Percentiles rank a stretch among this genome's conserved stretches.
phyloP scores from a whole-genome alignment of 2,888 invertebrate genomes.

The Lasioglossum figueresi region DNA sequence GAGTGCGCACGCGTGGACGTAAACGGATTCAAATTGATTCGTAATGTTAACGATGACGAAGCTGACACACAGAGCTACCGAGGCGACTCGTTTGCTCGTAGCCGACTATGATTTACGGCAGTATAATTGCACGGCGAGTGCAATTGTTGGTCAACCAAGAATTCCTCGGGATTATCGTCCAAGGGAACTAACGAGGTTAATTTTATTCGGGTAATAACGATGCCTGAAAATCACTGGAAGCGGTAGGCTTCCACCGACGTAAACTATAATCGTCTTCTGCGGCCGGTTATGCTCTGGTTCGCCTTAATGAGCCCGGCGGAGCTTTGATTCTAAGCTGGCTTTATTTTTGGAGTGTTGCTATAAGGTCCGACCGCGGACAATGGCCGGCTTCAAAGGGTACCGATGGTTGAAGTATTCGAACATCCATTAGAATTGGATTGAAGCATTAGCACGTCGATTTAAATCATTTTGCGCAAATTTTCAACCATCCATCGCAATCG shows the following conservation, averaged over 20 bases:
- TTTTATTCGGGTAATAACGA: slow-evolving; percentile 2
- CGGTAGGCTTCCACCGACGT: too few species aligned
- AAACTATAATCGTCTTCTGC: not conserved
- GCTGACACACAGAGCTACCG: slow-evolving; percentile 20
- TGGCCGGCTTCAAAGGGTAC: not conserved
- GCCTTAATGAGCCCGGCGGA: not conserved
- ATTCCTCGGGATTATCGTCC: not conserved
- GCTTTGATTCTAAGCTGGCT: not conserved
- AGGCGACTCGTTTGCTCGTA: slow-evolving; percentile 15
- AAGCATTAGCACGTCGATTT: not conserved
- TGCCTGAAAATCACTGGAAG: not conserved
- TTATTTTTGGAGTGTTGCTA: not conserved
- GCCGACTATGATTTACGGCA: slow-evolving; percentile 33
- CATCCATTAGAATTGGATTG: not conserved
- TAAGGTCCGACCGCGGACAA: not conserved
- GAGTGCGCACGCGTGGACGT: not conserved
- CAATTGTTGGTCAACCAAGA: not conserved
- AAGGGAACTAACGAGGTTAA: not conserved
- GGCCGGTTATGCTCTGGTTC: not conserved
- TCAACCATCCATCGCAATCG: not conserved
- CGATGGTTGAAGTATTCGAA: not conserved
- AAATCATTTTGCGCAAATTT: not conserved
- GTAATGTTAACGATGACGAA: slow-evolving; percentile 33
- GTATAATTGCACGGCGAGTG: slow-evolving; percentile 12
- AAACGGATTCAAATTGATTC: slow-evolving; percentile 51